Evolutionary conservation across 2,888 invertebrate species (phyloP).

Genomic region (Agrotis ipsilon): DNA sequence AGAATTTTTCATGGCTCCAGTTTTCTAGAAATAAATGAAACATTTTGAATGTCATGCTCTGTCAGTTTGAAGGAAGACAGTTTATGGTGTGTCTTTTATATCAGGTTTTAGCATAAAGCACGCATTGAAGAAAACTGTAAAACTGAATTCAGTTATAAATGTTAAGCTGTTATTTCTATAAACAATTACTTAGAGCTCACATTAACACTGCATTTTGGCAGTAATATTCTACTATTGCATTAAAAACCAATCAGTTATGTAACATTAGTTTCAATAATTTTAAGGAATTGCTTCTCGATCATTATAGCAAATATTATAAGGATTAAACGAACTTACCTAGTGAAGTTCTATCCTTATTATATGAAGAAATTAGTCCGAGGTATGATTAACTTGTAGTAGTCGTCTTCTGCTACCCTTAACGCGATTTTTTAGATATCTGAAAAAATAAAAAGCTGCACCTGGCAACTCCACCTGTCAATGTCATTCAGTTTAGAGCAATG

Average conservation of each 20-base stretch:
- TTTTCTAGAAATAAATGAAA: slow-evolving; percentile 28
- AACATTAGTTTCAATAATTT: neutral
- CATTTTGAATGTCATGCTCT: slow-evolving; percentile 29
- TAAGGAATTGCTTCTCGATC: neutral
- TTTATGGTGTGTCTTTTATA: neutral
- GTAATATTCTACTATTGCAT: neutral
- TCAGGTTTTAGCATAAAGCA: neutral
- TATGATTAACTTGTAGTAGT: too few species aligned
- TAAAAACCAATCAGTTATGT: neutral
- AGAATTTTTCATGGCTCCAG: slow-evolving; percentile 12
- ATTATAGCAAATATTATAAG: too few species aligned
- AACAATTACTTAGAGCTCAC: slow-evolving; percentile 2
- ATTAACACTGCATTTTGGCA: neutral
- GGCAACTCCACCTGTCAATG: too few species aligned
- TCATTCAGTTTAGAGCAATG: too few species aligned
- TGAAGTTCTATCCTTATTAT: too few species aligned
- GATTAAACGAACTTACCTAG: too few species aligned
- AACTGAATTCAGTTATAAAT: neutral
- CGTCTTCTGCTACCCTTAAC: too few species aligned
- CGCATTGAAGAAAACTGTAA: neutral
- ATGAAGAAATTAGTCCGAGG: too few species aligned
- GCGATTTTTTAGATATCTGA: too few species aligned
- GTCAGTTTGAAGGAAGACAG: neutral
- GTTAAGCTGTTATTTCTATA: neutral
- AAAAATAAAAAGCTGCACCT: too few species aligned